Evolutionary conservation across 2,888 invertebrate species (phyloP), one percentile per base, ranked within the genome.

Genomic region (Agrochola lychnidis): DNA sequence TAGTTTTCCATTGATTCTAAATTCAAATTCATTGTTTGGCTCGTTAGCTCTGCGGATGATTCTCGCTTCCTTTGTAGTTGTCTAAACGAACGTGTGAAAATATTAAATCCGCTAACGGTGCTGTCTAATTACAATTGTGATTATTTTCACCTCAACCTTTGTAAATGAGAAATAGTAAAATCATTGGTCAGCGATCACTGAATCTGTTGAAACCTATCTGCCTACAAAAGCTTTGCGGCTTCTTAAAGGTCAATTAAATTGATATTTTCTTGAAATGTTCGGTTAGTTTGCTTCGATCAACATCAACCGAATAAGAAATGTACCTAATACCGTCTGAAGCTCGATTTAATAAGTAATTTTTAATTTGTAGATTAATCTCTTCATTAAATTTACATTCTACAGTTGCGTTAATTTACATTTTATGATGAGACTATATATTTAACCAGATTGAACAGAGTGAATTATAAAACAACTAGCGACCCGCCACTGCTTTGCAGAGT

Each of bases 1-100:
- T 95, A 95, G 94, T 95, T 94, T 94, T 93, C 91, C 90, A 93
- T 93, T 93, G 92, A 92, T 93, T 93, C 90, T 90, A 90, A 94
- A 93, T 93, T 93, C 91, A 90, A 91, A 93, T 90, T 92, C 90
- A 92, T 94, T 94, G 94, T 93, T 91, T 89, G 89, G 90, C 92
- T 94, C 94, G 94, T 94, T 94, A 94, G 91, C 90, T 86, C 48
- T 56, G 42, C 75, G 71, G 77, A 81, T 87, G 88, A 87, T 72
- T 85, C 81, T 88, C 88, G 79, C 72, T 86, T 92, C 92, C 91
- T 93, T 94, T 94, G 91, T 95, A 83, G 83, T 85, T 91, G 89
- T 78, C 79, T 91, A 93, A 93, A 90, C 91, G 91, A 88, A 92
- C 94, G 93, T 94, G 94, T 93, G 93, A 93, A 93, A 92, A 92